Base-by-base conservation (phyloP, 2,888 invertebrate species). In the Amphipyra berbera region DNA sequence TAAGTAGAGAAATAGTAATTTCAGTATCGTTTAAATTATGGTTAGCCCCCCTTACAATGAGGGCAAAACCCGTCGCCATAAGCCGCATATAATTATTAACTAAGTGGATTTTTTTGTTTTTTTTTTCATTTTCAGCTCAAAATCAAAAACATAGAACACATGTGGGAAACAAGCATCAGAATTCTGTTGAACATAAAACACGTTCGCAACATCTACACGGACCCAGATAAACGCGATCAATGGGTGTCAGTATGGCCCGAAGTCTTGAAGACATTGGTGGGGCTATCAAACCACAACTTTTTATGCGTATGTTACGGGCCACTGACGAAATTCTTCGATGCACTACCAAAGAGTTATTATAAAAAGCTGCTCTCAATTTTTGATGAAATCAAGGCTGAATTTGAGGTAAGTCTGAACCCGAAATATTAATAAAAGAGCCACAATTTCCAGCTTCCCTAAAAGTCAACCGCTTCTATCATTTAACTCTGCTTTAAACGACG, bases 231-330 rank as follows among this genome's bases (percentile, higher is more conserved):
- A 82, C 95, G 96, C 1, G 95, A 96, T 79, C 92, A 95, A 62
- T 96, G 95, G 83, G 93, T 95, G 55, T 96, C 96, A 8, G 94
- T 96, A 1, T 95, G 96, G 90, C 94, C 95, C 0, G 96, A 97
- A 88, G 89, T 97, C 0, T 82, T 97, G 0, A 97, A 96, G 82
- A 96, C 95, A 78, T 56, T 96, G 14, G 88, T 96, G 2, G 95
- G 96, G n/a, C 81, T 93, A 58, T 97, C 97, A 0, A 90, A 96
- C 7, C 96, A 97, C 79, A 97, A 96, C n/a, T 91, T 97, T 15
- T 95, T 96, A 0, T 96, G 96, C 30, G 95, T 97, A 0, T 84
- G 91, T 1, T 96, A 97, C 53, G 97, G 96, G 0, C 95, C 97
- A 2, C 61, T 96, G 60, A 96, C 96, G 79, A 96, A 96, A 80